Evolutionary conservation across 1,140 invertebrate species (phyloP).

Genomic region (Dreissena polymorpha): DNA sequence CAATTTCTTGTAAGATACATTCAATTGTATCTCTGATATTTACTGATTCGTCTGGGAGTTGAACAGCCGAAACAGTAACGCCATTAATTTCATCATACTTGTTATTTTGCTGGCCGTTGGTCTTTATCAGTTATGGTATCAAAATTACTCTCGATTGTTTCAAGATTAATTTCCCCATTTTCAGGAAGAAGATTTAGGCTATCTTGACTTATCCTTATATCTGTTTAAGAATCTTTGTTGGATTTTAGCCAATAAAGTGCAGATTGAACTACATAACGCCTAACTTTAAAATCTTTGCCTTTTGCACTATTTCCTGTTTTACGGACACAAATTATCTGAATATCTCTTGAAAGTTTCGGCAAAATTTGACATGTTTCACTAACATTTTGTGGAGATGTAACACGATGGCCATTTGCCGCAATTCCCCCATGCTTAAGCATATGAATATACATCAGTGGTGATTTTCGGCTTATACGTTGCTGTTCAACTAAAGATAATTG

Average conservation of each 20-base stretch:
- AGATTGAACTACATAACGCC: constrained; percentile 10
- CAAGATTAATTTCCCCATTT: too few relatives aligned
- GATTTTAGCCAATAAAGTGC: too few relatives aligned
- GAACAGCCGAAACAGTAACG: not conserved
- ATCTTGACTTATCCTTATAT: constrained; percentile 35
- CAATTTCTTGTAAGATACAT: not conserved
- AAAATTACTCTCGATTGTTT: too few relatives aligned
- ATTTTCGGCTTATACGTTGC: too few relatives aligned
- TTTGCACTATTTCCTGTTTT: constrained; percentile 39
- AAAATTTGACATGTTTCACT: constrained; percentile 35
- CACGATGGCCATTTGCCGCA: constrained; percentile 23
- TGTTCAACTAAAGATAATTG: too few relatives aligned
- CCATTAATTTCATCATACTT: not conserved
- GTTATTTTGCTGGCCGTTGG: not conserved
- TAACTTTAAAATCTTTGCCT: constrained; percentile 32
- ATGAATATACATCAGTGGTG: not conserved
- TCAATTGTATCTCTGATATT: not conserved
- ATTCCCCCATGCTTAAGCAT: constrained; percentile 15
- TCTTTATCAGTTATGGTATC: constrained; percentile 1
- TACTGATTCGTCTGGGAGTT: not conserved
- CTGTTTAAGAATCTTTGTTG: constrained; percentile 30
- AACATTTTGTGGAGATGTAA: constrained; percentile 31
- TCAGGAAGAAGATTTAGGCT: constrained; percentile 22
- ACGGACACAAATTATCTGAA: constrained; percentile 26
- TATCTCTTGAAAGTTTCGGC: constrained; percentile 25